A percentile compares a stretch with the other conserved stretches of the same genome.
Evolutionary conservation across 2,888 invertebrate genomes (phyloP).

Genomic region (Ophonus ardosiacus): DNA sequence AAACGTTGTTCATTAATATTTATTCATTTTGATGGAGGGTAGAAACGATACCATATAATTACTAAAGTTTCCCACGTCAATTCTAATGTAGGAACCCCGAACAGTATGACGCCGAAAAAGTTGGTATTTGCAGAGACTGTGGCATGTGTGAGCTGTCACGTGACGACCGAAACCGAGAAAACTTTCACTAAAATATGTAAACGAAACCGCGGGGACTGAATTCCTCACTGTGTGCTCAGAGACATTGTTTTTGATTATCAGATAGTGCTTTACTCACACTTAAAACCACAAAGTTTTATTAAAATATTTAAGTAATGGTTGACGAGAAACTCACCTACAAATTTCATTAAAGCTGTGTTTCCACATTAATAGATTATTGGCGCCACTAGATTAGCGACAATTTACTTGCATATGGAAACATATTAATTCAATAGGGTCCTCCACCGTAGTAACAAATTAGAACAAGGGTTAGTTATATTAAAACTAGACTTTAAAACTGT

Average conservation of each 20-base stretch:
- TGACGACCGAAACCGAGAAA: slow-evolving; percentile 4
- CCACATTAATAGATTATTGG: too few relatives aligned
- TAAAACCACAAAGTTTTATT: too few relatives aligned
- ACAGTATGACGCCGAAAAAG: slow-evolving; percentile 31
- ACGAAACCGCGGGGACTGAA: not conserved
- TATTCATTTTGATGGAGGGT: slow-evolving; percentile 4
- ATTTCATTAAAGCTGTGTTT: too few relatives aligned
- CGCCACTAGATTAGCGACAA: too few relatives aligned
- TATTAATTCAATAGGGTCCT: too few relatives aligned
- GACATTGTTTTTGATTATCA: slow-evolving; percentile 23
- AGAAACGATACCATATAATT: slow-evolving; percentile 19
- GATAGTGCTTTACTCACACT: not conserved
- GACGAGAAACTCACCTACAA: too few relatives aligned
- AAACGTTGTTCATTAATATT: not conserved
- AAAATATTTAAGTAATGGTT: too few relatives aligned
- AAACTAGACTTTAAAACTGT: too few relatives aligned
- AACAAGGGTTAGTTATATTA: too few relatives aligned
- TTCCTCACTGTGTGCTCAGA: not conserved
- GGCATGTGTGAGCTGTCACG: slow-evolving; percentile 5
- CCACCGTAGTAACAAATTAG: too few relatives aligned
- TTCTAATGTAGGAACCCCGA: not conserved
- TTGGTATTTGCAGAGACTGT: slow-evolving; percentile 1
- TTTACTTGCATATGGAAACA: too few relatives aligned
- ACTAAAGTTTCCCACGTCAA: slow-evolving; percentile 11
- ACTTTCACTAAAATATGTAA: slow-evolving; percentile 33